Evolutionary conservation across 2,888 invertebrate species (phyloP), one percentile per base, ranked within the genome.

Genomic region (Rhingia rostrata): DNA sequence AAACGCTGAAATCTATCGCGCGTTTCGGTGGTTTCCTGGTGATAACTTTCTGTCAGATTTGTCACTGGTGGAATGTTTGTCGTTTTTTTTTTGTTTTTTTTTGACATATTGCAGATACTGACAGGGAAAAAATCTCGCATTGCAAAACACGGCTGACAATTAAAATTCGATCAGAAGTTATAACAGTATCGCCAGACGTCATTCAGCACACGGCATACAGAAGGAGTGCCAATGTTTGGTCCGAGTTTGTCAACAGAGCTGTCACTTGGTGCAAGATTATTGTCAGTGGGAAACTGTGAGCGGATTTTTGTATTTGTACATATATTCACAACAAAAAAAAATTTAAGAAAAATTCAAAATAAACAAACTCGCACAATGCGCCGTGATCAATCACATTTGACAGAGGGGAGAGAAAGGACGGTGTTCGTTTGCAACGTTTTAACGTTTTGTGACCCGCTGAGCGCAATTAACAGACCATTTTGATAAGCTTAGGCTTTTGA

Each of bases 341-440:
- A 22, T 22, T 22, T 2, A 22, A 22, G 22, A 22, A 22, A 22
- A 22, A 22, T 22, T 22, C 22, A 22, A 22, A 22, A 22, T 22
- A 22, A 22, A 22, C 22, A 63, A 49, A 53, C 60, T 58, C 6
- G 56, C 49, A 54, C 61, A 67, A 63, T 47, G 61, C 61, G 33
- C 22, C 58, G 63, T 64, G 63, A 78, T 78, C 63, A 78, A 78
- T 78, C 70, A 78, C 70, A 22, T 30, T 47, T 78, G 78, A 78
- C 78, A 78, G 56, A 33, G 63, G 41, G 35, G 32, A 61, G 53
- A 63, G 54, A 78, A 63, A 51, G 61, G 61, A 77, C 9, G 10
- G 53, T 30, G n/a, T n/a, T n/a, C n/a, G n/a, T n/a, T n/a, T n/a
- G 22, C 22, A 22, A 22, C 49, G 49, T 9, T 12, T 30, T 53